Evolutionary conservation across 2,888 invertebrate species (phyloP), one percentile per base, ranked within the genome.

Genomic region (Pseudococcus viburni): DNA sequence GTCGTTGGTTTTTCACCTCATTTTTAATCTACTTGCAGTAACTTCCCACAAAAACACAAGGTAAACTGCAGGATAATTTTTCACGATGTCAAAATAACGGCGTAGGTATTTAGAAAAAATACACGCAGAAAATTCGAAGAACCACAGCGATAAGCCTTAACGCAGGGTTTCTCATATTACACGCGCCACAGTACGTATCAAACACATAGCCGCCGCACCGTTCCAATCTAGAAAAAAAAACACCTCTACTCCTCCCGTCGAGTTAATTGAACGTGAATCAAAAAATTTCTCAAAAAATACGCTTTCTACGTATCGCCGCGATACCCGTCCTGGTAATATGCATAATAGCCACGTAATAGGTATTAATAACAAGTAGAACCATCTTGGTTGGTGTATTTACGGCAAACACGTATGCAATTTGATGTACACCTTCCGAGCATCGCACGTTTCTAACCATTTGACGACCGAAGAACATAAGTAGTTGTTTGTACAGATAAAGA

Each of bases 371-470:
- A 12, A 51, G 48, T 15, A 51, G 11, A 48, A 12, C 15, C 48
- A 51, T 51, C 12, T 51, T 51, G 48, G 48, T 55, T n/a, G n/a
- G 68, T 68, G 68, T 68, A 68, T 68, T 68, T 68, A 68, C 68
- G 68, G 68, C 68, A 68, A 68, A 68, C 26, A 68, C 19, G 19
- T 68, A 68, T 68, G 68, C 68, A 68, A 68, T 68, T 68, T 68
- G 68, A 68, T 68, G 68, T 68, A 68, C 68, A 68, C 26, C 68
- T 19, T 68, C 1, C 26, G 15, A 68, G 15, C 26, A n/a, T 4
- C 17, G 68, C 19, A 68, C 26, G 68, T 22, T 68, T 68, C 22
- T 12, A 68, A 26, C 26, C 26, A 11, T 68, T 68, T 68, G 22
- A 68, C 68, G 68, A 68, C 68, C 26, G 68, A 26, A 26, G 68